phyloP scores from a whole-genome alignment of 2,113 vertebrate species.

The Seriola rivoliana region DNA sequence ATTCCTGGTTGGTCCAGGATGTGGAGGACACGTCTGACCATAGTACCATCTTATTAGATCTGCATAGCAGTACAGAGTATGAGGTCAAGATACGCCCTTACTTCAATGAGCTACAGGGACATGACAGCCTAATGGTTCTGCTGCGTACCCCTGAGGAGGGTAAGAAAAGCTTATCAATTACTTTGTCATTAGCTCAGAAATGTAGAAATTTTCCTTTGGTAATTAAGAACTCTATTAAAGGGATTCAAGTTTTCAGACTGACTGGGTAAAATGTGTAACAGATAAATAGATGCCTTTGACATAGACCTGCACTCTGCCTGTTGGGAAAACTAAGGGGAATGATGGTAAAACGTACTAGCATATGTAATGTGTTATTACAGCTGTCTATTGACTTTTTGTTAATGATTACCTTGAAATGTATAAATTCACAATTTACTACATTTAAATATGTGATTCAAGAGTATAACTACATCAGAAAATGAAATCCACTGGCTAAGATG shows the following conservation, averaged over 20 bases:
- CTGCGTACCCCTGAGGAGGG: constrained; percentile 90
- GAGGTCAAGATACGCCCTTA: constrained; percentile 94
- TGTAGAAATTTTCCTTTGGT: background rate
- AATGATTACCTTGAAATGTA: too few species aligned
- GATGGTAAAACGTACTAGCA: too few species aligned
- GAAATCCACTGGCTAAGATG: background rate
- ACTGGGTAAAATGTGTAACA: too few species aligned
- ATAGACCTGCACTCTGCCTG: too few species aligned
- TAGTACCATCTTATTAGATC: constrained; percentile 84
- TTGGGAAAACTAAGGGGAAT: too few species aligned
- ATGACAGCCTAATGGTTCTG: constrained; percentile 88
- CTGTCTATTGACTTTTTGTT: too few species aligned
- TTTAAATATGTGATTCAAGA: background rate
- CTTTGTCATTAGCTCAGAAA: background rate
- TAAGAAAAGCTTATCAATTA: constrained; percentile 69
- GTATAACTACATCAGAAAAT: background rate
- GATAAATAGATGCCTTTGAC: too few species aligned
- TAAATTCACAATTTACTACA: background rate
- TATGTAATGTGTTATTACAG: too few species aligned
- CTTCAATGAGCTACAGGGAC: constrained; percentile 90
- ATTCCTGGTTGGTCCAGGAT: constrained; percentile 88
- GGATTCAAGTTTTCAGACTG: too few species aligned
- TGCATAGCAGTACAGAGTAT: constrained; percentile 87
- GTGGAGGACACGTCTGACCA: constrained; percentile 82
- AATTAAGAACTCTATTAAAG: background rate